Conservation (phyloP, 2,113 vertebrate species). For the Larimichthys polyactis region DNA sequence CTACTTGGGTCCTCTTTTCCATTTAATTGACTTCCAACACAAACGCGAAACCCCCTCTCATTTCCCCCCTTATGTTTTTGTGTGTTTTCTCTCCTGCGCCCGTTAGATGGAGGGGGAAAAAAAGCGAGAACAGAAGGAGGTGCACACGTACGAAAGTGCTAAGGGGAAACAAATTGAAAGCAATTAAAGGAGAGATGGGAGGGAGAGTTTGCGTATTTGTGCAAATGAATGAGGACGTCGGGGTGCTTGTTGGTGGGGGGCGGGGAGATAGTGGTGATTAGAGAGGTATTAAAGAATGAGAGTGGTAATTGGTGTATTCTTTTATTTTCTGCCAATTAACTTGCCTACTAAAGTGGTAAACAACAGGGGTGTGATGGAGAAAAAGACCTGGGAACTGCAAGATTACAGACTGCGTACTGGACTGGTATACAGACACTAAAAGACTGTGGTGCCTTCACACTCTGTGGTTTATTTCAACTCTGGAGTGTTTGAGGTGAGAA, state of each 20-base stretch:
- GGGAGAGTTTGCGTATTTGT: constrained; percentile 20
- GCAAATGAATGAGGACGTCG: neutral
- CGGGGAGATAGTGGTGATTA: constrained; percentile 6
- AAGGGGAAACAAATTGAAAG: constrained; percentile 68
- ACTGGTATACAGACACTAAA: neutral
- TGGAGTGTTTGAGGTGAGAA: neutral
- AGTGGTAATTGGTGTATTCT: constrained; percentile 47
- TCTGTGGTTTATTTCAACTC: neutral
- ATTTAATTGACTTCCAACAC: neutral
- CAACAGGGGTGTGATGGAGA: neutral
- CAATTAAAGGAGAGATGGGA: constrained; percentile 52
- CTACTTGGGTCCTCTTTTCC: neutral
- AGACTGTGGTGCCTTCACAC: neutral
- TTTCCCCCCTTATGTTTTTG: neutral
- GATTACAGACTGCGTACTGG: neutral
- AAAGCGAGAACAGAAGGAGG: constrained; percentile 12
- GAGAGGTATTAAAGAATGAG: constrained; percentile 33
- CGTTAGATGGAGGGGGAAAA: neutral
- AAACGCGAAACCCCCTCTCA: neutral
- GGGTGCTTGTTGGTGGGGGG: neutral
- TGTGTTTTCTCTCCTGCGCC: neutral
- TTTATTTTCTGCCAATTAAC: constrained; percentile 60
- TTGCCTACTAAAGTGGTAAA: constrained; percentile 24
- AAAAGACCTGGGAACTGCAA: neutral
- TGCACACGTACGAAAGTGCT: constrained; percentile 10